Base-by-base conservation (phyloP, 2,797 vertebrate species). In the Acipenser ruthenus region DNA sequence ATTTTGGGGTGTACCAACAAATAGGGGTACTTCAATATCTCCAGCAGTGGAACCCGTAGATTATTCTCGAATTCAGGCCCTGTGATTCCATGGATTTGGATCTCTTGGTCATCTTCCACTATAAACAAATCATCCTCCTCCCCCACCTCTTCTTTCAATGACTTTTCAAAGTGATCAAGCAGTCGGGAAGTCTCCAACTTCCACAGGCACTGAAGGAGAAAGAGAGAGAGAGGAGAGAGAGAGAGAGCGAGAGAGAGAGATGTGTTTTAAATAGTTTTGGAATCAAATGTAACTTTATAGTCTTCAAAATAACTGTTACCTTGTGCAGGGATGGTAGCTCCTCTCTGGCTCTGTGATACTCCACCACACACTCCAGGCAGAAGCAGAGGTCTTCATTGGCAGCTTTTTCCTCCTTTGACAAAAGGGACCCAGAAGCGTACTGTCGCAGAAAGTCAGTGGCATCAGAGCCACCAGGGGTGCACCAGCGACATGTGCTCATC, bases 401-500 rank as follows among this genome's bases (percentile, higher is more conserved):
- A 0, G 84, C 84, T 60, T 77, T 69, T 2, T 81, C 63, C 18
- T 89, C 82, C 3, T 81, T 74, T 2, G 1, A 47, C 1, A 79
- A 60, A 9, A 78, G n/a, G 1, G 9, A 63, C 7, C 65, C 67
- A 1, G 73, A 67, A 9, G 87, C 83, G 75, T 93, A 94, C 49
- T n/a, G 65, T 67, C 69, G 74, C 6, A 94, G 76, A 65, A 90
- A 73, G 2, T 78, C 77, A 0, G 70, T 59, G 66, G 80, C 72
- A 8, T 74, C 74, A 18, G 60, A 7, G 60, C 82, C 84, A 68
- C 80, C 78, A 0, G 84, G 82, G 0, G 85, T 89, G 66, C 93
- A 94, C 93, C 93, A 94, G 62, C 83, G 82, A 65, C 92, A 93
- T 6, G 86, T 90, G 77, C 84, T 91, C 92, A 93, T 92, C 72